Conservation (phyloP, 2,888 invertebrate species). For the Cryptosula pallasiana region DNA sequence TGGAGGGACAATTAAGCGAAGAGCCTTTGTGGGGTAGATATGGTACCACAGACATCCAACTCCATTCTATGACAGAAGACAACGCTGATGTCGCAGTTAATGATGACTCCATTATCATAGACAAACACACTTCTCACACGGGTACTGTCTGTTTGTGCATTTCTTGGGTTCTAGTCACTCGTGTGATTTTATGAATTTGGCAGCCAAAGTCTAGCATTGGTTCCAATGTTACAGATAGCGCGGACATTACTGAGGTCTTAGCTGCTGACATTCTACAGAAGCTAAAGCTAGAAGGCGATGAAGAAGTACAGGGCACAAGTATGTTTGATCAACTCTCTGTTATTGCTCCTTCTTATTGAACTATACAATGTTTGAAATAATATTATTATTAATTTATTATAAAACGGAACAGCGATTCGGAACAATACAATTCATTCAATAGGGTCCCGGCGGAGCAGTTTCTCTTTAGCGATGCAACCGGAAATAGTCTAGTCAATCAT, state of each 20-base stretch:
- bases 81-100: not conserved
- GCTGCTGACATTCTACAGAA: not conserved
- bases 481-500: too few relatives aligned
- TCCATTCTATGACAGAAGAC: not conserved
- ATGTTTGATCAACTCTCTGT: too few relatives aligned
- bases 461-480: too few relatives aligned
- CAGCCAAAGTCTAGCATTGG: too few relatives aligned
- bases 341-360: too few relatives aligned
- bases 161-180: not conserved
- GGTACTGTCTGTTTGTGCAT: conserved; percentile 16
- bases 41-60: not conserved
- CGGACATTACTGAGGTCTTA: not conserved
- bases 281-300: not conserved
- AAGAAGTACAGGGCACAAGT: not conserved
- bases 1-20: conserved; percentile 3
- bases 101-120: conserved; percentile 1
- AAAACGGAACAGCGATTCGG: too few relatives aligned
- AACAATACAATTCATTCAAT: too few relatives aligned
- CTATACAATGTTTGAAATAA: too few relatives aligned
- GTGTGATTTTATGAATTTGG: too few relatives aligned
- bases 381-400: too few relatives aligned
- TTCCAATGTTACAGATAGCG: not conserved
- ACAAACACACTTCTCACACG: not conserved
- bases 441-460: too few relatives aligned
- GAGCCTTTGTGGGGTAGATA: conserved; percentile 13